A percentile compares a stretch with the other conserved stretches of the same genome.
phyloP scores from a whole-genome alignment of 2,797 vertebrate species.

The Threskiornis aethiopicus region DNA sequence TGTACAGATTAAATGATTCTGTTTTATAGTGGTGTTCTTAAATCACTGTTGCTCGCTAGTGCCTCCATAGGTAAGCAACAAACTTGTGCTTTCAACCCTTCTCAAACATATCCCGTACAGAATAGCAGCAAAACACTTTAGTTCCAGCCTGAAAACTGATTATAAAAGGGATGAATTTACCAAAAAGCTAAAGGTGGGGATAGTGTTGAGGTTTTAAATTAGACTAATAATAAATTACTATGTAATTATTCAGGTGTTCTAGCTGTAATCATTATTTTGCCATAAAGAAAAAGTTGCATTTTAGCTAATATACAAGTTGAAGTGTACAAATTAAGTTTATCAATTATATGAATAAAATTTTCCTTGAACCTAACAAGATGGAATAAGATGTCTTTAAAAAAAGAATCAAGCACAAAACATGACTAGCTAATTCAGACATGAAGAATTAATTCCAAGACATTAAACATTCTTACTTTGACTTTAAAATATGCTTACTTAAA shows the following conservation, averaged over 20 bases:
- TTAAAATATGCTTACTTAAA: not conserved
- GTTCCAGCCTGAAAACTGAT: not conserved
- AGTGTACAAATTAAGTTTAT: not conserved
- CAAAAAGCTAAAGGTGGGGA: not conserved
- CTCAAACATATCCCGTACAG: not conserved
- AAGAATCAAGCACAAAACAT: not conserved
- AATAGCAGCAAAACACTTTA: not conserved
- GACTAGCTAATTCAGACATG: not conserved
- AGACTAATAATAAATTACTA: not conserved
- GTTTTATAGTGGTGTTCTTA: not conserved
- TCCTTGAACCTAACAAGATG: not conserved
- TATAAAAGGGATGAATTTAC: not conserved
- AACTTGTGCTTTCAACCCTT: not conserved
- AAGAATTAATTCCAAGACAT: not conserved
- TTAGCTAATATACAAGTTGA: not conserved
- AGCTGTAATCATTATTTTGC: not conserved
- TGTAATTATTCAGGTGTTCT: not conserved
- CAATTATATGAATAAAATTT: not conserved
- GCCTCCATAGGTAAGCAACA: slow-evolving; percentile 29
- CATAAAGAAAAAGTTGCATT: not conserved
- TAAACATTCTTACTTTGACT: not conserved
- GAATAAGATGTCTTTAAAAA: not conserved
- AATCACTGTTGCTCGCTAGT: slow-evolving; percentile 35
- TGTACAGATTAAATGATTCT: not conserved
- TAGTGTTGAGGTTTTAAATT: not conserved